Evolutionary conservation across 2,113 vertebrate species (phyloP), one percentile per base, ranked within the genome.

Genomic region (Lanius ludovicianus): DNA sequence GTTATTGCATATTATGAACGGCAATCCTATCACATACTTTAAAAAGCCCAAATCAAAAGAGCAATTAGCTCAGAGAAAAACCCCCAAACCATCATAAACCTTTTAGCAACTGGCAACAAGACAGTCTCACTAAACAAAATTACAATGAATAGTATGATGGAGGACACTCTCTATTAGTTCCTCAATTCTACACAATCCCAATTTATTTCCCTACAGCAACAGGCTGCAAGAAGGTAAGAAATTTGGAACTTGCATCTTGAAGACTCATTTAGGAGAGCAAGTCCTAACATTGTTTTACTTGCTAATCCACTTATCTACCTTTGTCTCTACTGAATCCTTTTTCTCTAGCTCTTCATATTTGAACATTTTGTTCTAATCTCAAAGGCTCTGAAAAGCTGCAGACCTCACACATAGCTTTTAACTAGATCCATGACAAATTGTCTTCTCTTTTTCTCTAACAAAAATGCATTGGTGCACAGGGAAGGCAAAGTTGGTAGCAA

Each of bases 1-100:
- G 90, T 93, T 96, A 88, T 79, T 88, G 67, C 15, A 4, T 55
- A 96, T 74, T 39, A 47, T 25, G 86, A 95, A 84, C 63, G 92
- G 67, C 56, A 63, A 81, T 56, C 47, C 75, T 93, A 83, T 73
- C 81, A 59, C 71, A 76, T 42, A 39, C 41, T 73, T 53, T 41
- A 22, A 81, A 83, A 76, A 91, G 44, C 33, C 41, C 64, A 6
- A 80, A 62, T 39, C 37, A 86, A 64, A 94, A 85, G 37, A 84
- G 4, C 53, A 65, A 80, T 50, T 84, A 90, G 81, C 52, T 87
- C 21, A n/a, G 47, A 23, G 59, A 92, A 75, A 46, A 33, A 0
- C 0, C 13, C 15, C 31, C 39, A 88, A 80, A 76, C 23, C 7
- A 84, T 25, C 21, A 44, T 39, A 85, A 89, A 73, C 31, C 37